Conservation (phyloP, 2,113 vertebrate species). For the Phylloscopus whistleri region DNA sequence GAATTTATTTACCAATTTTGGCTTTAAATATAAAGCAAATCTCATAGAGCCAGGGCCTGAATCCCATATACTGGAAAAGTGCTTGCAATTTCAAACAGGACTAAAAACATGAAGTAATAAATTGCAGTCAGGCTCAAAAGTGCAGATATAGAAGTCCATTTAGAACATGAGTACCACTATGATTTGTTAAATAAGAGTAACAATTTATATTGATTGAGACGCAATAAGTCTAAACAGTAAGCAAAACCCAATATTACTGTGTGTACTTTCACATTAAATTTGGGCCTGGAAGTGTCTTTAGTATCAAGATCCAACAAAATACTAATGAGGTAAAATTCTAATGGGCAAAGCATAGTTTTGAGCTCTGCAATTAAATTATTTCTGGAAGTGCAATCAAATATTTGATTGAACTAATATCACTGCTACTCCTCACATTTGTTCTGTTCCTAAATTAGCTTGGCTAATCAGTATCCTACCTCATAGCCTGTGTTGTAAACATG, state of each 20-base stretch:
- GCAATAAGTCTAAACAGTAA: neutral
- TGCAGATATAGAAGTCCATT: neutral
- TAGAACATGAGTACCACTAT: neutral
- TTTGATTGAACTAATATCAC: neutral
- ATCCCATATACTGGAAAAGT: neutral
- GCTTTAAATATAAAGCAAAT: neutral
- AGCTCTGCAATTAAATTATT: slow-evolving; percentile 4
- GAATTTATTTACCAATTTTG: neutral
- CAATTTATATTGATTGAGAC: neutral
- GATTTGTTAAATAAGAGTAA: neutral
- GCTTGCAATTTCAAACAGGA: neutral
- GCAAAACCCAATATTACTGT: neutral
- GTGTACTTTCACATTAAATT: neutral
- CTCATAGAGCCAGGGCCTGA: neutral
- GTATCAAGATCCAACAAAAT: neutral
- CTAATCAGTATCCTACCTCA: slow-evolving; percentile 18
- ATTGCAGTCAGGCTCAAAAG: neutral
- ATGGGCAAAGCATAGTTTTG: neutral
- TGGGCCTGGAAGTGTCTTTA: neutral
- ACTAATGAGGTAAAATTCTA: neutral
- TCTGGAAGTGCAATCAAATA: neutral
- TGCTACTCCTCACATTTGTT: neutral
- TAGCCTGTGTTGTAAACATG: neutral
- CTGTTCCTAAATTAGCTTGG: slow-evolving; percentile 11
- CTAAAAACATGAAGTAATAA: neutral